A percentile compares a stretch with the other conserved stretches of the same genome.
phyloP scores from a whole-genome alignment of 2,888 invertebrate species.

The Drosophila meridiana region DNA sequence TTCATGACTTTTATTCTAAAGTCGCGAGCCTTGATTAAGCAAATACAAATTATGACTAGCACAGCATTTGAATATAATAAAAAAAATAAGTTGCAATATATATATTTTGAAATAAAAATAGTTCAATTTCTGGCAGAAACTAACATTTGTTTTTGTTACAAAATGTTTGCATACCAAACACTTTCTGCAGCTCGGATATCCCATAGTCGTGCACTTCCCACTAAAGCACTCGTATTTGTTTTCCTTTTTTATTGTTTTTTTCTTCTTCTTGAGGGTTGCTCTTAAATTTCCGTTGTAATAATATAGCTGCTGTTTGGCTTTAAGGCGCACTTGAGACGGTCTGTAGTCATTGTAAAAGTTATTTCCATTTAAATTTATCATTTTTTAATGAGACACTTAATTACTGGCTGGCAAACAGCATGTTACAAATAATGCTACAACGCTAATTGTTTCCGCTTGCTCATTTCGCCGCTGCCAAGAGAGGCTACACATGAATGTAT shows the following conservation, averaged over 20 bases:
- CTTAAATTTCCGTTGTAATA: constrained; percentile 35
- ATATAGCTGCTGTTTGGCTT: constrained; percentile 27
- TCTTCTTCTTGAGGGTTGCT: neutral
- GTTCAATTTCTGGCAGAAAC: too few species aligned
- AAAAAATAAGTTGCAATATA: too few species aligned
- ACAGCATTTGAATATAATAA: too few species aligned
- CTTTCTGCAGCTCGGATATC: neutral
- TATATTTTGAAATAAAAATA: too few species aligned
- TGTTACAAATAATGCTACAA: constrained; percentile 78
- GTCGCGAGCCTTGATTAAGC: too few species aligned
- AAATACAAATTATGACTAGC: too few species aligned
- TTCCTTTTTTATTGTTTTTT: neutral
- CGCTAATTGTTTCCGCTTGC: constrained; percentile 80
- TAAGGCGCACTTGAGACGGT: constrained; percentile 55
- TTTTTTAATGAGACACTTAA: constrained; percentile 81
- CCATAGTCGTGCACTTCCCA: neutral
- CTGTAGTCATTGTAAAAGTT: constrained; percentile 56
- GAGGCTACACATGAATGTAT: neutral
- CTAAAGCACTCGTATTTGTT: neutral
- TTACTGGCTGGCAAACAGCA: constrained; percentile 70
- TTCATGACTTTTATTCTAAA: too few species aligned
- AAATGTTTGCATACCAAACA: too few species aligned
- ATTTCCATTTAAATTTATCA: constrained; percentile 79
- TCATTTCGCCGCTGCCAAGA: constrained; percentile 60
- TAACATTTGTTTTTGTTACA: too few species aligned